These are phyloP conservation scores for Drosophila nr. perissopoda DNA, from an alignment of 2,888 invertebrate species.

Conservation along the genomic window DNA sequence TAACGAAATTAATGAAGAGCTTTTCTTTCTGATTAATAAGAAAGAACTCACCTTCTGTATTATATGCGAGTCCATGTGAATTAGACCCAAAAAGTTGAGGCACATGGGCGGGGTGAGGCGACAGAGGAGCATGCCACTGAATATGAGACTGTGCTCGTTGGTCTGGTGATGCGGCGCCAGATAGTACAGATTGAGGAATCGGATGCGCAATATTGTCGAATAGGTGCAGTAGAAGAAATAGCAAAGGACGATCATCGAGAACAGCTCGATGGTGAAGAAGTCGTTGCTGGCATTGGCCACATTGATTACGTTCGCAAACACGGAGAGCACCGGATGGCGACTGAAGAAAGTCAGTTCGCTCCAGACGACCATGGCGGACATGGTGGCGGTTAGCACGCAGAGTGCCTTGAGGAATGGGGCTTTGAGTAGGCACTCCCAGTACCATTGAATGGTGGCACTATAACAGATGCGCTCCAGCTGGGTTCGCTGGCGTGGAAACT, in stretches of 20 bases:
- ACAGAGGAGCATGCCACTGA: constrained; percentile 99
- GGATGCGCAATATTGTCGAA: constrained; percentile 98
- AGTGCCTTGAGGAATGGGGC: constrained; percentile 91
- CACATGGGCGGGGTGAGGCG: constrained; percentile 99
- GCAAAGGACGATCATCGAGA: constrained; percentile 95
- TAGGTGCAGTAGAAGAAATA: constrained; percentile 99
- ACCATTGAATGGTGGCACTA: constrained; percentile 94
- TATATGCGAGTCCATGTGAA: constrained; percentile 99
- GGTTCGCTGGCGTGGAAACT: constrained; percentile 89
- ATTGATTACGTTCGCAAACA: constrained; percentile 97
- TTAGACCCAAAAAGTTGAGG: constrained; percentile 97
- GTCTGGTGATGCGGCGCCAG: constrained; percentile 99
- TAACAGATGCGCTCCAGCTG: constrained; percentile 87
- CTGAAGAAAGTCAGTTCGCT: constrained; percentile 99
- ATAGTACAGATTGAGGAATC: constrained; percentile 98
- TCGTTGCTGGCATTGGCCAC: constrained; percentile 92
- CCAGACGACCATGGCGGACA: constrained; percentile 98
- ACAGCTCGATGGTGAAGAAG: constrained; percentile 97
- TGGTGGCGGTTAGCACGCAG: constrained; percentile 89
- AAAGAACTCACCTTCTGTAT: constrained; percentile 87
- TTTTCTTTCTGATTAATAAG: not conserved
- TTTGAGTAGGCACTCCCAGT: constrained; percentile 95
- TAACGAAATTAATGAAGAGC: not conserved
- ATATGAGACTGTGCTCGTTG: constrained; percentile 98
- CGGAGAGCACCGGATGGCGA: constrained; percentile 94